Conservation (phyloP, 2,113 vertebrate species). For the Pungitius pungitius region DNA sequence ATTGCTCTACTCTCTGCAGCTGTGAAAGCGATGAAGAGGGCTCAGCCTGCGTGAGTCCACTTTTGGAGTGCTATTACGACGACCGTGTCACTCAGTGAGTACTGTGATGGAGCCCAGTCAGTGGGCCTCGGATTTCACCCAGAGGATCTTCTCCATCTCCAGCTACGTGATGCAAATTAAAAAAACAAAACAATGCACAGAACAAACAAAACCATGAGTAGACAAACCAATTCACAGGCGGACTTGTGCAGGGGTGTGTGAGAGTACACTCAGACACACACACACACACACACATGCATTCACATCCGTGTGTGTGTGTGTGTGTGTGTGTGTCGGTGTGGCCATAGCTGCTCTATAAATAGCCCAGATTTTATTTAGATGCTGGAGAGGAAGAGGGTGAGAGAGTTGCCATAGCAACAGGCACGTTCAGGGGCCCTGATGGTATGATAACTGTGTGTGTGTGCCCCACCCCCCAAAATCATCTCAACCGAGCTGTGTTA, state of each 20-base stretch:
- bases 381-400: conserved; percentile 47
- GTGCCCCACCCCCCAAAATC: conserved; percentile 1
- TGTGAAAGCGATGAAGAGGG: conserved; percentile 14
- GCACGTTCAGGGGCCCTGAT: conserved; percentile 72
- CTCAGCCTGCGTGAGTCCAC: not conserved
- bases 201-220: not conserved
- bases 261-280: not conserved
- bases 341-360: conserved; percentile 75
- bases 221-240: conserved; percentile 45
- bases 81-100: conserved; percentile 23
- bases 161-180: not conserved
- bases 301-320: conserved; percentile 39
- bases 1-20: no score
- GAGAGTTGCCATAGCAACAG: conserved; percentile 80
- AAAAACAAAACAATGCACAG: not conserved
- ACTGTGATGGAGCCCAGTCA: no score
- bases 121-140: no score
- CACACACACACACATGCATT: not conserved
- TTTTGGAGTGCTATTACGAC: conserved; percentile 17
- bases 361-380: conserved; percentile 81
- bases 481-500: not conserved
- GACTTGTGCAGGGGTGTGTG: conserved; percentile 12
- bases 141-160: not conserved
- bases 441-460: conserved; percentile 58
- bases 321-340: conserved; percentile 34